Percentiles rank a stretch among this genome's conserved stretches.
These are phyloP conservation scores for Halcyon malimbica DNA, from an alignment of 2,113 vertebrate genomes.

Conservation along the genomic window DNA sequence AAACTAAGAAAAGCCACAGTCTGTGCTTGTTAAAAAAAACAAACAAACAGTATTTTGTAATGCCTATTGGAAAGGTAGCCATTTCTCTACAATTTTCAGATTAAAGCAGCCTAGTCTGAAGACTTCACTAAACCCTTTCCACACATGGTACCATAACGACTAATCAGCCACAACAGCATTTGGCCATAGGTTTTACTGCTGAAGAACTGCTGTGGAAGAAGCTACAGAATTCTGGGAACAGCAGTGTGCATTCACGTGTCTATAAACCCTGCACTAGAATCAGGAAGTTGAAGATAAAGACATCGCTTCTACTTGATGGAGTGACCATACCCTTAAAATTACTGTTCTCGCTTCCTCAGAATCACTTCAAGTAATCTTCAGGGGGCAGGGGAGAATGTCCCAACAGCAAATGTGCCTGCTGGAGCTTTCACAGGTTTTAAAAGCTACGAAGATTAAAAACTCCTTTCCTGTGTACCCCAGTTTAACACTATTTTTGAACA, in stretches of 20 bases:
- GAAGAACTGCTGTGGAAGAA: background rate
- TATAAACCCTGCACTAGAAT: background rate
- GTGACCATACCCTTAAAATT: background rate
- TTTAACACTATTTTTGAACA: background rate
- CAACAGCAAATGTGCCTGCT: background rate
- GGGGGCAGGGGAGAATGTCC: too few relatives aligned
- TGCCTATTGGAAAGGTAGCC: background rate
- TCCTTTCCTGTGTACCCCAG: background rate
- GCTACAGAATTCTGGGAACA: background rate
- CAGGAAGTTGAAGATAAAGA: background rate
- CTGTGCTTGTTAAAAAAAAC: background rate
- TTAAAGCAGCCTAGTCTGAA: background rate
- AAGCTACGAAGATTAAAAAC: background rate
- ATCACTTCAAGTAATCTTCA: background rate
- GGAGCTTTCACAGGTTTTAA: background rate
- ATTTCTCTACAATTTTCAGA: background rate
- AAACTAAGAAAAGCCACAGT: background rate
- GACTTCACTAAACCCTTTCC: background rate
- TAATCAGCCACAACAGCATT: background rate
- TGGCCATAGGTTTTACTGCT: background rate
- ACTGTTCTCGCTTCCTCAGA: background rate
- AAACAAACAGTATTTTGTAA: background rate
- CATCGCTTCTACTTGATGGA: background rate
- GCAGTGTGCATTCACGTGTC: background rate
- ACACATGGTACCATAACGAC: background rate